These are phyloP conservation scores for Sialia sialis DNA, from an alignment of 2,113 vertebrate genomes.

Conservation along the genomic window DNA sequence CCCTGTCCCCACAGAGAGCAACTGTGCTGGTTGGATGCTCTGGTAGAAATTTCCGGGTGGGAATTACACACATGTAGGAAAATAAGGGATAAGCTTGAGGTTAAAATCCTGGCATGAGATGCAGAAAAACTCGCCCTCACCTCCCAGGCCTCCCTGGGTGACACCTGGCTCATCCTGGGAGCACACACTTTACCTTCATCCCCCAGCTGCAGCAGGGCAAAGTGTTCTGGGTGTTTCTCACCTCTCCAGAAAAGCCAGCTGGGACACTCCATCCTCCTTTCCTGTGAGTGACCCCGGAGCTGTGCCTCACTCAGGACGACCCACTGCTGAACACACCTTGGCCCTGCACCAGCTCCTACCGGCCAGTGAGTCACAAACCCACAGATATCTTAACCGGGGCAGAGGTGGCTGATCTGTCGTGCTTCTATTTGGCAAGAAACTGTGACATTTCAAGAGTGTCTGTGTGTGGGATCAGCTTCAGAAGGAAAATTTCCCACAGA, in stretches of 20 bases:
- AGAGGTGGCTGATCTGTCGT: neutral
- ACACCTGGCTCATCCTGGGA: neutral
- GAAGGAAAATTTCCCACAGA: neutral
- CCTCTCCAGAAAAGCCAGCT: neutral
- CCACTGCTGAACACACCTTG: neutral
- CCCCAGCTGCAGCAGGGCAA: neutral
- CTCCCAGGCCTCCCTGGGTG: neutral
- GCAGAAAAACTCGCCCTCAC: neutral
- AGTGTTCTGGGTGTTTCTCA: neutral
- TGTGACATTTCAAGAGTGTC: neutral
- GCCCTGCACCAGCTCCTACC: neutral
- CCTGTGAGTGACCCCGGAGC: neutral
- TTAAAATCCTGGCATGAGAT: neutral
- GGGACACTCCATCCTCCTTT: neutral
- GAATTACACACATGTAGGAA: neutral
- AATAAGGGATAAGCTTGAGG: constrained; percentile 1
- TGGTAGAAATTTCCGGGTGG: neutral
- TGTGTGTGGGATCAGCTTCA: neutral
- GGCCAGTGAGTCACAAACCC: neutral
- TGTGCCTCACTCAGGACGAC: neutral
- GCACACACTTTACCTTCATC: neutral
- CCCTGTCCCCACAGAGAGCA: neutral
- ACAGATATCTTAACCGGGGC: neutral
- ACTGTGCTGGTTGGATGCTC: neutral
- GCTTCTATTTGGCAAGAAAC: neutral